Percentiles rank a stretch among this genome's conserved stretches.
These are phyloP conservation scores for Rhinogobio ventralis DNA, from an alignment of 2,797 vertebrate species.

Conservation along the genomic window DNA sequence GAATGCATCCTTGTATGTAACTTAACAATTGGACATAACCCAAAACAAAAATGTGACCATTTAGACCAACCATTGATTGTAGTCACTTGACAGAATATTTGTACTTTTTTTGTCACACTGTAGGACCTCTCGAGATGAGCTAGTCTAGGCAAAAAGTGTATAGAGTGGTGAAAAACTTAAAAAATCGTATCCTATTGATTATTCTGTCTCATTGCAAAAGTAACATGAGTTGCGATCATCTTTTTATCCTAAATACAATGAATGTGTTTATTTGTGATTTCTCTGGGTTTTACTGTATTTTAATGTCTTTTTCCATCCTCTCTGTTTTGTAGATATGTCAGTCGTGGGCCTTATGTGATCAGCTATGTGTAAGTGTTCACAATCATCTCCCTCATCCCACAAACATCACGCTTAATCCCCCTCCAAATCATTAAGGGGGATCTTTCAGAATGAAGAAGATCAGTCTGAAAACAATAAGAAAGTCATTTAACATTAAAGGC, in stretches of 20 bases:
- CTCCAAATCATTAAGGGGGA: conserved; percentile 43
- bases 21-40: neutral
- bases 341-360: conserved; percentile 28
- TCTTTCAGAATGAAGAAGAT: conserved; percentile 90
- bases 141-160: neutral
- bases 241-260: neutral
- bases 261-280: neutral
- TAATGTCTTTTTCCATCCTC: neutral
- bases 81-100: neutral
- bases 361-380: conserved; percentile 52
- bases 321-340: conserved; percentile 45
- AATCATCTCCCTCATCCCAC: conserved; percentile 45
- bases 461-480: conserved; percentile 88
- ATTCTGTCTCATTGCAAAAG: neutral
- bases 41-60: neutral
- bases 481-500: conserved; percentile 89
- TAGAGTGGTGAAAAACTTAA: neutral
- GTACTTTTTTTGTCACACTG: neutral
- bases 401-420: conserved; percentile 48
- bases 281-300: neutral
- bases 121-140: neutral
- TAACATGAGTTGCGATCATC: neutral
- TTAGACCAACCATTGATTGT: neutral
- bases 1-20: neutral
- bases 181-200: neutral